Evolutionary conservation across 2,797 vertebrate genomes (phyloP), one percentile per base, ranked within the genome.

Genomic region (Pangasius macronema): DNA sequence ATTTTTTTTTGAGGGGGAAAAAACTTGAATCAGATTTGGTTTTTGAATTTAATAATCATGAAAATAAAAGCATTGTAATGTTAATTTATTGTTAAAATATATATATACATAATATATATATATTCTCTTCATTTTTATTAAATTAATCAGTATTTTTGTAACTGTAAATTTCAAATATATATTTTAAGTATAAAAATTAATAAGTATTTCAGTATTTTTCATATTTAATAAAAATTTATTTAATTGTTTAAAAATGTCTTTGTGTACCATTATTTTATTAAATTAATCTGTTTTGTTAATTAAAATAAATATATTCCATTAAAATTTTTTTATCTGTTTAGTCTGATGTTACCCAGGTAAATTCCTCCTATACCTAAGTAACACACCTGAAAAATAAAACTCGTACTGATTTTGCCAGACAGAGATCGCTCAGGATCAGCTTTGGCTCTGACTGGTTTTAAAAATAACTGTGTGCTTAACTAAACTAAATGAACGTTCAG

Each of bases 141-240:
- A 33, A 51, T 51, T 18, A 80, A 36, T 57, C 1, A 57, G 8
- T 36, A 11, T 24, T 36, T 80, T 27, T 24, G 55, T 59, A 59
- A 57, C 0, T 33, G 7, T 79, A 18, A 36, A 57, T 93, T 90
- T 90, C 89, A 89, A 68, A 85, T 42, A 63, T 57, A 36, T 27
- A 83, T 49, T 49, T 75, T 13, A 27, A 73, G n/a, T n/a, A 75
- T 16, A 51, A 14, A 16, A n/a, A 51, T n/a, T 2, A 13, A 73
- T 2, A 1, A n/a, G 16, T 65, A 14, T n/a, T 51, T 51, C 42
- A 42, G 42, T 53, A 53, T 53, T 53, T 53, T 53, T 53, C 51
- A 53, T 7, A 42, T 42, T 42, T 42, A 5, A 42, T 42, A 6
- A 5, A 42, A 42, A 42, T 42, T 42, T 6, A 42, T 42, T 42